These are phyloP conservation scores for Pollenia labialis DNA, from an alignment of 2,888 invertebrate genomes.

Conservation along the genomic window DNA sequence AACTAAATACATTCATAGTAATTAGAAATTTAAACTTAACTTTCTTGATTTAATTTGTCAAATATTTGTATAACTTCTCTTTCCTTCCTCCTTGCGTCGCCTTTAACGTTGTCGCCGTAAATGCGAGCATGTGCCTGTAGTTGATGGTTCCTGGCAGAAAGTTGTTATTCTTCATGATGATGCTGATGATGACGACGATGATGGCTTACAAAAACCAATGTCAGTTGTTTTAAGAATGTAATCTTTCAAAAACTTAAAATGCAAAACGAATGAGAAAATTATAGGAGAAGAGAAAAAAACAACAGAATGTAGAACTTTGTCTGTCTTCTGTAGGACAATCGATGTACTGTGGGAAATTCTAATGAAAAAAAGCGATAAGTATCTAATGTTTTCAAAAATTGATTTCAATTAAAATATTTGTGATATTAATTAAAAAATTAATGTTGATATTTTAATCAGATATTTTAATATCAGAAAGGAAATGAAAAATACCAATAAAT, in stretches of 20 bases:
- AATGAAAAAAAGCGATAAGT: too few relatives aligned
- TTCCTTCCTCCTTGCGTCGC: constrained; percentile 19
- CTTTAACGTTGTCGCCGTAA: constrained; percentile 30
- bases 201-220: constrained; percentile 69
- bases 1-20: constrained; percentile 50
- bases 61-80: constrained; percentile 64
- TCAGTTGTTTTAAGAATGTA: constrained; percentile 75
- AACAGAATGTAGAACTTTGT: constrained; percentile 54
- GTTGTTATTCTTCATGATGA: constrained; percentile 2
- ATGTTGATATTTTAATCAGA: too few relatives aligned
- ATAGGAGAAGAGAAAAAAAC: background rate
- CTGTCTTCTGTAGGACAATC: constrained; percentile 42
- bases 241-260: constrained; percentile 75
- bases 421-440: too few relatives aligned
- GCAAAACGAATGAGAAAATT: constrained; percentile 57
- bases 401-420: too few relatives aligned
- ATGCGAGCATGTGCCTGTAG: constrained; percentile 16
- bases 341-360: background rate
- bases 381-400: too few relatives aligned
- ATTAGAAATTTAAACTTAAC: constrained; percentile 70
- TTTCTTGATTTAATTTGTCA: constrained; percentile 72
- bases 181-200: constrained; percentile 21
- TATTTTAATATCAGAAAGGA: too few relatives aligned
- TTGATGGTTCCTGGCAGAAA: background rate
- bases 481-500: too few relatives aligned